Conservation (phyloP, 2,113 vertebrate species). For the Antennarius striatus region DNA sequence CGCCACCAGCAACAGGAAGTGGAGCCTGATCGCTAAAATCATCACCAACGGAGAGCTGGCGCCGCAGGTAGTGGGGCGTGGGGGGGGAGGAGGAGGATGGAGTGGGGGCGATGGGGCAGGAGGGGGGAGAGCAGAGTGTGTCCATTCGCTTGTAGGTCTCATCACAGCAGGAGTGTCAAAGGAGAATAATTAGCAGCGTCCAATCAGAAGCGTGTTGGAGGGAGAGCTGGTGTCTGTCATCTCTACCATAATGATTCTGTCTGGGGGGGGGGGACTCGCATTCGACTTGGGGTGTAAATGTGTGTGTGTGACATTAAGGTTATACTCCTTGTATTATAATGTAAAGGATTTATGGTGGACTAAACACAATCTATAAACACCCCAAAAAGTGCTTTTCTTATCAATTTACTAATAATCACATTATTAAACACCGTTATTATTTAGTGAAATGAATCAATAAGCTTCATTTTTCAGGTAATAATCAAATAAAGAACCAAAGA, state of each 20-base stretch:
- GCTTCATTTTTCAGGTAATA: no score
- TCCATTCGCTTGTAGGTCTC: conserved; percentile 47
- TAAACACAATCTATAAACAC: no score
- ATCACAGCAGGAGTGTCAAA: conserved; percentile 21
- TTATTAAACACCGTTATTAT: no score
- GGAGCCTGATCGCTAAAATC: conserved; percentile 98
- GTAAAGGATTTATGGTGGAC: no score
- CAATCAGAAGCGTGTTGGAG: conserved; percentile 23
- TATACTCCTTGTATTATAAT: no score
- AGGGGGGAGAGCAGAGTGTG: conserved; percentile 9
- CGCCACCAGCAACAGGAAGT: conserved; percentile 96
- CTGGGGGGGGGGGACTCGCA: not conserved
- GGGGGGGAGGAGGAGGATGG: not conserved
- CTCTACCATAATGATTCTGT: conserved; percentile 37
- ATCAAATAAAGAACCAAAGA: no score
- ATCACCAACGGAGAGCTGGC: conserved; percentile 98
- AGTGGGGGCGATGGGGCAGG: not conserved
- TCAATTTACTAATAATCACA: no score
- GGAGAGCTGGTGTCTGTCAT: conserved; percentile 22
- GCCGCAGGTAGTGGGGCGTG: conserved; percentile 86
- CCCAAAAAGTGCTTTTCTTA: no score
- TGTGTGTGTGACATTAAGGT: no score
- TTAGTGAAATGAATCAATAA: no score
- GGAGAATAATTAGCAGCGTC: conserved; percentile 56
- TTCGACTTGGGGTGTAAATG: no score